A percentile compares a stretch with the other conserved stretches of the same genome.
These are phyloP conservation scores for Petrocephalus schoutedeni DNA, from an alignment of 2,797 vertebrate species.

Conservation along the genomic window DNA sequence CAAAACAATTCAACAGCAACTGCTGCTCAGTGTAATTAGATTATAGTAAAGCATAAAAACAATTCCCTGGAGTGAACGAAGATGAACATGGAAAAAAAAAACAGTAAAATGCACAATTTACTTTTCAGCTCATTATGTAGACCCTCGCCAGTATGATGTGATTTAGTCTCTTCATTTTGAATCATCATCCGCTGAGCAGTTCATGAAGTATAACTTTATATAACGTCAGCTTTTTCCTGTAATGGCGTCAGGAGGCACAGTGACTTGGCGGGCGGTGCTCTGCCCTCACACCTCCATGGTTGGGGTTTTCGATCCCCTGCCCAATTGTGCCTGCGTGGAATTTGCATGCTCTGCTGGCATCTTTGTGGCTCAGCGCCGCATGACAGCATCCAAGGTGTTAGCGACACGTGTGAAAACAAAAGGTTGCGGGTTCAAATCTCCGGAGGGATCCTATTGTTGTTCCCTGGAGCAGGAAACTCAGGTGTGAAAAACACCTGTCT, in stretches of 20 bases:
- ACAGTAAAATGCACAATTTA: slow-evolving; percentile 8
- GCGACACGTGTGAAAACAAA: background rate
- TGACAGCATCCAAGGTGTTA: background rate
- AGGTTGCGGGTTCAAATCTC: background rate
- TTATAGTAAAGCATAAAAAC: slow-evolving; percentile 15
- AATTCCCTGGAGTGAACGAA: background rate
- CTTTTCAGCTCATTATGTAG: background rate
- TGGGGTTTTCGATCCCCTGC: background rate
- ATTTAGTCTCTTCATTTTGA: background rate
- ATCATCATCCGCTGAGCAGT: background rate
- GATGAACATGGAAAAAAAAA: background rate
- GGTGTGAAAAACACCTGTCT: background rate
- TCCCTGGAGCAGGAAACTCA: background rate
- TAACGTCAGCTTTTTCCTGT: background rate
- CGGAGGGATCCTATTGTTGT: background rate
- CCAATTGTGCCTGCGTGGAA: background rate
- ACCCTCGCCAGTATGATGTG: slow-evolving; percentile 10
- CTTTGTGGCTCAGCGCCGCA: background rate
- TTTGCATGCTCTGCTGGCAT: background rate
- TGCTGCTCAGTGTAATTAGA: slow-evolving; percentile 13
- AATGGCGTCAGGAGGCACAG: background rate
- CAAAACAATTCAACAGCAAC: background rate
- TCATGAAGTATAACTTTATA: background rate
- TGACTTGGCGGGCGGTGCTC: background rate
- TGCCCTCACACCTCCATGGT: background rate